Percentiles rank a stretch among this genome's conserved stretches.
Evolutionary conservation across 2,888 invertebrate genomes (phyloP).

Genomic region (Calameuta filiformis): DNA sequence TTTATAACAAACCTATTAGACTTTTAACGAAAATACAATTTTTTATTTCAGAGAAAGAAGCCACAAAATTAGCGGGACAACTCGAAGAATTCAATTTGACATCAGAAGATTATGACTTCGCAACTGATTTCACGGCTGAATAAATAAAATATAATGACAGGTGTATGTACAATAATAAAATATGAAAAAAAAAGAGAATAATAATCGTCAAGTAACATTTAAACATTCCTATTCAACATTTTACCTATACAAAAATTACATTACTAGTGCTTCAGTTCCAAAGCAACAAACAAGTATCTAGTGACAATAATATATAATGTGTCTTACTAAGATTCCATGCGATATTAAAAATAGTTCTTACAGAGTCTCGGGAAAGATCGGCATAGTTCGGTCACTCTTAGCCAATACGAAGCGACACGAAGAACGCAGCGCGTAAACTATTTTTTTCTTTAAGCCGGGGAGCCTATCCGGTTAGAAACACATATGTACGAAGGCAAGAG

Average conservation of each 20-base stretch:
- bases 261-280: not conserved
- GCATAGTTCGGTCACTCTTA: not conserved
- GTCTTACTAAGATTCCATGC: not conserved
- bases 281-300: not conserved
- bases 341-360: not conserved
- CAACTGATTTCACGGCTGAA: constrained; percentile 68
- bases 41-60: constrained; percentile 71
- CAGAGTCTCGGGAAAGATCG: not conserved
- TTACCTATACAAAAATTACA: not conserved
- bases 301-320: not conserved
- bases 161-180: not conserved
- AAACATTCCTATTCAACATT: not conserved
- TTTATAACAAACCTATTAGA: not conserved
- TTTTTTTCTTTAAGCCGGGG: not conserved
- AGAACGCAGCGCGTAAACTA: not conserved
- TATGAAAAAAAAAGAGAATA: not conserved
- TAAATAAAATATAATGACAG: constrained; percentile 17
- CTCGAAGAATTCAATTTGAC: constrained; percentile 72
- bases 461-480: not conserved
- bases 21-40: not conserved
- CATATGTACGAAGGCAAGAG: not conserved
- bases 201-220: not conserved
- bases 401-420: not conserved
- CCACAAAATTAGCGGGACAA: constrained; percentile 73
- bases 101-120: constrained; percentile 73